These are phyloP conservation scores for Gymnodraco acuticeps DNA, from an alignment of 2,797 vertebrate species.

Conservation along the genomic window DNA sequence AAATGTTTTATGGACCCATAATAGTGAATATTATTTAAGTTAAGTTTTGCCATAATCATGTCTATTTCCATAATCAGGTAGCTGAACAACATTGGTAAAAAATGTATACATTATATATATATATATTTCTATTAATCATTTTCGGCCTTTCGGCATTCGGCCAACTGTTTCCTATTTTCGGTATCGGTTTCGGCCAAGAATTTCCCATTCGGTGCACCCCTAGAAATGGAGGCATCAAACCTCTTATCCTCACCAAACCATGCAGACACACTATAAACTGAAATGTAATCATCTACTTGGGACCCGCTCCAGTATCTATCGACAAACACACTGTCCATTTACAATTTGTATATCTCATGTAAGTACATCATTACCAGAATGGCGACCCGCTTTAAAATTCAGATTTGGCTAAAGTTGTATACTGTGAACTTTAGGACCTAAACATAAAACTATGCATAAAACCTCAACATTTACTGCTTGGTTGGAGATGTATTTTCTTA, in stretches of 20 bases:
- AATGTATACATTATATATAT: too few relatives aligned
- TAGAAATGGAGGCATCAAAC: slow-evolving; percentile 11
- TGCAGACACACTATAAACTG: neutral
- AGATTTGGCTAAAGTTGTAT: neutral
- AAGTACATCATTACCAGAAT: neutral
- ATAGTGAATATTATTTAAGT: too few relatives aligned
- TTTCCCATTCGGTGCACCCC: too few relatives aligned
- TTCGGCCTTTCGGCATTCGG: too few relatives aligned
- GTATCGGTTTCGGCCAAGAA: too few relatives aligned
- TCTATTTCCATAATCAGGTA: too few relatives aligned
- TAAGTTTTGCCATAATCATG: too few relatives aligned
- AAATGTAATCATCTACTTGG: slow-evolving; percentile 11
- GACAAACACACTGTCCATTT: slow-evolving; percentile 3
- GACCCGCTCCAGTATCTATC: neutral
- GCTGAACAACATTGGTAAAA: too few relatives aligned
- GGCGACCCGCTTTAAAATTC: neutral
- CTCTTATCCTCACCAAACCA: neutral
- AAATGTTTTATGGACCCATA: too few relatives aligned
- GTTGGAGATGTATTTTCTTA: neutral
- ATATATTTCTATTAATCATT: too few relatives aligned
- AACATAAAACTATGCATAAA: neutral
- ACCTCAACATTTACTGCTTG: slow-evolving; percentile 4
- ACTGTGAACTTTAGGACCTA: neutral
- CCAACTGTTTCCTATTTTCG: too few relatives aligned
- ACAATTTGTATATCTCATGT: slow-evolving; percentile 24